phyloP scores from a whole-genome alignment of 2,888 invertebrate species.

The Anodontia alba region DNA sequence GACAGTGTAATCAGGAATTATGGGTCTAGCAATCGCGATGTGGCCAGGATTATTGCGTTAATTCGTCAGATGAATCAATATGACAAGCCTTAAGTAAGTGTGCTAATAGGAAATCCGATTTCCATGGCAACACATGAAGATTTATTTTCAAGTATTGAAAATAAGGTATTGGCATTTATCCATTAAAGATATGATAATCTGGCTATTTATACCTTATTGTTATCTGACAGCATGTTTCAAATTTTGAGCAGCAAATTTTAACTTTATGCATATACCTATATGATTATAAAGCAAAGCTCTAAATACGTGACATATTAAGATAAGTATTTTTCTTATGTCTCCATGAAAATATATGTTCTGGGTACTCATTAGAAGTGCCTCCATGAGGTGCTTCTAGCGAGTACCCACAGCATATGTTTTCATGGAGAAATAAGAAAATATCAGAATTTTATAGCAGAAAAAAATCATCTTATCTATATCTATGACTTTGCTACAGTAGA shows the following conservation, averaged over 20 bases:
- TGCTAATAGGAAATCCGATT: conserved; percentile 53
- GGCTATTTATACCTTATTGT: conserved; percentile 4
- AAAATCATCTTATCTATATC: too few relatives aligned
- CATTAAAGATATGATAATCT: conserved; percentile 17
- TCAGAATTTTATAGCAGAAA: too few relatives aligned
- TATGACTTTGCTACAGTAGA: too few relatives aligned
- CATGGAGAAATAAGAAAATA: too few relatives aligned
- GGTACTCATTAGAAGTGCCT: too few relatives aligned
- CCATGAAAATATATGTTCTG: too few relatives aligned
- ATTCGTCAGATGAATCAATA: conserved; percentile 64
- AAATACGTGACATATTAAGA: too few relatives aligned
- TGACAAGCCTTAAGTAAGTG: conserved; percentile 39
- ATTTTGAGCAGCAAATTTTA: background rate
- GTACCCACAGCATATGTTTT: too few relatives aligned
- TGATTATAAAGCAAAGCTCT: too few relatives aligned
- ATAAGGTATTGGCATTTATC: conserved; percentile 13
- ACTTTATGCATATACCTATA: background rate
- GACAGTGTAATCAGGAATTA: conserved; percentile 20
- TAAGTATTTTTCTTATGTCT: too few relatives aligned
- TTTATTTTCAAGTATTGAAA: conserved; percentile 16
- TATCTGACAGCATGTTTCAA: conserved; percentile 8
- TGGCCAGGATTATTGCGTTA: conserved; percentile 52
- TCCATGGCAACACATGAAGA: conserved; percentile 56
- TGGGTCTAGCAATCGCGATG: conserved; percentile 18
- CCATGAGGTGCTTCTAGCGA: too few relatives aligned